Conservation (phyloP, 2,113 vertebrate genomes). For the Labeo catla region DNA sequence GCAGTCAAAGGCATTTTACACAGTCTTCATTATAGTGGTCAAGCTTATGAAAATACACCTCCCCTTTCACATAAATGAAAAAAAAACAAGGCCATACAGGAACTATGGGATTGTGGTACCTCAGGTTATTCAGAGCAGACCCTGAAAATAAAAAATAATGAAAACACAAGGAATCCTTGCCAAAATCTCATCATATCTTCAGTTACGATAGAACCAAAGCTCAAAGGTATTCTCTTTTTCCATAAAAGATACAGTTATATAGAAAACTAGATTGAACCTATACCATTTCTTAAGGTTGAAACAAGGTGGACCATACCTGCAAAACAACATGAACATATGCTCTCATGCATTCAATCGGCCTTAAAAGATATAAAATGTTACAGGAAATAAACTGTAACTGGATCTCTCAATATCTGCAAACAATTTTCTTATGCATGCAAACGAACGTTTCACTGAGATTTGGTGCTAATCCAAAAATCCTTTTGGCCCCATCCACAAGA, state of each 20-base stretch:
- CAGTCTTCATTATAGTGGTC: conserved; percentile 70
- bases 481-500: conserved; percentile 46
- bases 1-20: conserved; percentile 69
- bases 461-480: conserved; percentile 31
- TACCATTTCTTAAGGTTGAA: conserved; percentile 14
- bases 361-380: neutral
- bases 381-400: conserved; percentile 1
- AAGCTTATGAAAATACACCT: conserved; percentile 53
- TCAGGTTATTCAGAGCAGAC: conserved; percentile 28
- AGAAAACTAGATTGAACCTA: conserved; percentile 14
- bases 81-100: conserved; percentile 38
- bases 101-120: conserved; percentile 42
- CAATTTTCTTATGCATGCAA: conserved; percentile 30
- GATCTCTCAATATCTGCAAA: conserved; percentile 23
- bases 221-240: conserved; percentile 26
- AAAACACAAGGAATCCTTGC: conserved; percentile 29
- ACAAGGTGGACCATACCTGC: conserved; percentile 39
- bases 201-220: conserved; percentile 24
- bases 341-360: conserved; percentile 41
- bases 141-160: conserved; percentile 32
- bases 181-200: conserved; percentile 3
- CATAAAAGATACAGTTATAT: conserved; percentile 36
- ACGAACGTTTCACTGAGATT: conserved; percentile 24
- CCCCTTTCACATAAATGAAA: conserved; percentile 10
- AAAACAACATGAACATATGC: conserved; percentile 40